phyloP scores from a whole-genome alignment of 2,888 invertebrate species.

The Teleogryllus oceanicus region DNA sequence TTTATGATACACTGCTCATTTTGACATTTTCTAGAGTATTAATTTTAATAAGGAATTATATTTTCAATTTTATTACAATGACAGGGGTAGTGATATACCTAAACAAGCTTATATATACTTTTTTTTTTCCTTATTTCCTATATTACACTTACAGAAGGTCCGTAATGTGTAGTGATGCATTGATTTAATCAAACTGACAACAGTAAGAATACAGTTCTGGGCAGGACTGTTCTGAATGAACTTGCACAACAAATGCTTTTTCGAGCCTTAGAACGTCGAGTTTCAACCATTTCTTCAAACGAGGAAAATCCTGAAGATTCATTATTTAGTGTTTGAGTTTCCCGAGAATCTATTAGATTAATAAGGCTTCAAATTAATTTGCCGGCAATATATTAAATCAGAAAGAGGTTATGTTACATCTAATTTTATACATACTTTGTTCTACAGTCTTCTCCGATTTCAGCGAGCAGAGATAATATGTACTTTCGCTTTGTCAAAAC shows the following conservation, averaged over 20 bases:
- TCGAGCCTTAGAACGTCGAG: conserved; percentile 62
- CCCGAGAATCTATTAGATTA: no score
- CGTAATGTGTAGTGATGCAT: conserved; percentile 61
- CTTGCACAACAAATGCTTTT: conserved; percentile 72
- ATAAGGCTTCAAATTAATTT: no score
- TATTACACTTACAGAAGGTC: conserved; percentile 45
- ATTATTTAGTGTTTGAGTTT: no score
- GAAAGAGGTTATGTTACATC: neutral
- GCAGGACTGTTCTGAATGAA: conserved; percentile 67
- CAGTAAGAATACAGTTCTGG: conserved; percentile 67
- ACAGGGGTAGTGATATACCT: no score
- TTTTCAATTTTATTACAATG: no score
- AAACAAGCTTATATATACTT: no score
- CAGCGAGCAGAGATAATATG: neutral
- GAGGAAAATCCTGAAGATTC: conserved; percentile 37
- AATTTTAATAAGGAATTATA: no score
- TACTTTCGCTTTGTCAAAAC: neutral
- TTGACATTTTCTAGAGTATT: no score
- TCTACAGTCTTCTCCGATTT: neutral
- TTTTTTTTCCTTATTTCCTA: no score
- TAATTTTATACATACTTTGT: no score
- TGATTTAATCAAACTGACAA: conserved; percentile 62
- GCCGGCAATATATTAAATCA: neutral
- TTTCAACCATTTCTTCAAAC: conserved; percentile 59
- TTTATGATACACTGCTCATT: neutral